phyloP scores from a whole-genome alignment of 1,140 invertebrate genomes.

The Daktulosphaira vitifoliae region DNA sequence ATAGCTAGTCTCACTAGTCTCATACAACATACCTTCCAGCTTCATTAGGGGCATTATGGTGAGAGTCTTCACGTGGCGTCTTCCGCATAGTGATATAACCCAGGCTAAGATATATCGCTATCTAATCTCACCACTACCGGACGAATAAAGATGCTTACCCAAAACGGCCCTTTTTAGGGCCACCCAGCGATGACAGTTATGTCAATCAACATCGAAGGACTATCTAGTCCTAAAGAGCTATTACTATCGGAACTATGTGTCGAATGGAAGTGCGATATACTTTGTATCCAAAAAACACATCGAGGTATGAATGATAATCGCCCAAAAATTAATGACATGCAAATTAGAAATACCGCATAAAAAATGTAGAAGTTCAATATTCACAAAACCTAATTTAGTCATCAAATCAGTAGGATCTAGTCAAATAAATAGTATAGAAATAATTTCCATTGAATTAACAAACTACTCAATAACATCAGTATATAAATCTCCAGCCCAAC shows the following conservation, averaged over 20 bases:
- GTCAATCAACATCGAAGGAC: constrained; percentile 17
- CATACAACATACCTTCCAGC: no score
- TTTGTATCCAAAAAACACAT: constrained; percentile 23
- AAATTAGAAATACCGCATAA: no score
- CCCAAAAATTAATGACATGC: not conserved
- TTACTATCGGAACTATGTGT: constrained; percentile 6
- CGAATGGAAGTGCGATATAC: not conserved
- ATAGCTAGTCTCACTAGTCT: no score
- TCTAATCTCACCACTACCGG: not conserved
- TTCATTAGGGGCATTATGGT: no score
- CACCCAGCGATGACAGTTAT: not conserved
- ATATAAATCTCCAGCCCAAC: no score
- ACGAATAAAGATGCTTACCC: not conserved
- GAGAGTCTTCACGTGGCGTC: not conserved
- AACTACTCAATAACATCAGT: no score
- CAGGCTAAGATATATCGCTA: not conserved
- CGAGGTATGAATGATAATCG: not conserved
- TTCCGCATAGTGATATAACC: not conserved
- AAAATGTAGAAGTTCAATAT: no score
- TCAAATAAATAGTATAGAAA: no score
- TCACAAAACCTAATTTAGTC: no score
- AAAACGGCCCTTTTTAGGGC: not conserved
- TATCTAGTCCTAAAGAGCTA: constrained; percentile 1
- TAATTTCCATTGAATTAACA: no score
- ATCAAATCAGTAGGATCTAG: no score